These are phyloP conservation scores for Epinotia brunnichana DNA, from an alignment of 2,888 invertebrate species.

Conservation along the genomic window DNA sequence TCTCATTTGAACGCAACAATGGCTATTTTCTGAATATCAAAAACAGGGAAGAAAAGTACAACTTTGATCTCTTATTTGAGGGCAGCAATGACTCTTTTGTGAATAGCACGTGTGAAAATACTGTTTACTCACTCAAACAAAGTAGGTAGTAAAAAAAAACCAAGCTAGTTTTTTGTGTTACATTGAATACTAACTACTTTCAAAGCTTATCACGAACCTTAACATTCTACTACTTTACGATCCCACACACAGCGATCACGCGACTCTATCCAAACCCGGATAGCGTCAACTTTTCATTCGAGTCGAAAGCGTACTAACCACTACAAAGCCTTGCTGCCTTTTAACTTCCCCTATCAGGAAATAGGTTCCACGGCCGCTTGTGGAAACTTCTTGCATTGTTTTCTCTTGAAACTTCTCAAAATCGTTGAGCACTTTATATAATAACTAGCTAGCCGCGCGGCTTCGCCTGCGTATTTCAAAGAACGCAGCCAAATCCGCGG, in stretches of 20 bases:
- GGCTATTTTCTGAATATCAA: too few relatives aligned
- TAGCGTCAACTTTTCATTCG: constrained; percentile 55
- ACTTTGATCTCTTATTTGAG: too few relatives aligned
- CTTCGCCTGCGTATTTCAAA: too few relatives aligned
- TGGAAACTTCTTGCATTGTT: constrained; percentile 6
- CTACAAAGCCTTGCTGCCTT: constrained; percentile 14
- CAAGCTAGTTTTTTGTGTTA: not conserved
- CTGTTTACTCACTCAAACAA: too few relatives aligned
- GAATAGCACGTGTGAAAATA: too few relatives aligned
- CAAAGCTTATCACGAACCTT: constrained; percentile 3
- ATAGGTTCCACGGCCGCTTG: constrained; percentile 5
- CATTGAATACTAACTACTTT: not conserved
- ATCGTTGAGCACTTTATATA: constrained; percentile 6
- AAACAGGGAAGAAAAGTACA: too few relatives aligned
- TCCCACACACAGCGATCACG: constrained; percentile 13
- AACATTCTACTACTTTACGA: not conserved
- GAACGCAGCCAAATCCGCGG: too few relatives aligned
- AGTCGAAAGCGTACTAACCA: constrained; percentile 47
- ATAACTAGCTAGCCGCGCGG: not conserved
- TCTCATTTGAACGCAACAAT: too few relatives aligned
- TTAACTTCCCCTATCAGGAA: constrained; percentile 22
- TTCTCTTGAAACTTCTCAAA: constrained; percentile 11
- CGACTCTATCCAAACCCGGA: constrained; percentile 46
- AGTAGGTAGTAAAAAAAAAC: too few relatives aligned
- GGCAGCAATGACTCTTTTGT: too few relatives aligned